phyloP scores from a whole-genome alignment of 2,113 vertebrate genomes.

The Cercopithecus mona region DNA sequence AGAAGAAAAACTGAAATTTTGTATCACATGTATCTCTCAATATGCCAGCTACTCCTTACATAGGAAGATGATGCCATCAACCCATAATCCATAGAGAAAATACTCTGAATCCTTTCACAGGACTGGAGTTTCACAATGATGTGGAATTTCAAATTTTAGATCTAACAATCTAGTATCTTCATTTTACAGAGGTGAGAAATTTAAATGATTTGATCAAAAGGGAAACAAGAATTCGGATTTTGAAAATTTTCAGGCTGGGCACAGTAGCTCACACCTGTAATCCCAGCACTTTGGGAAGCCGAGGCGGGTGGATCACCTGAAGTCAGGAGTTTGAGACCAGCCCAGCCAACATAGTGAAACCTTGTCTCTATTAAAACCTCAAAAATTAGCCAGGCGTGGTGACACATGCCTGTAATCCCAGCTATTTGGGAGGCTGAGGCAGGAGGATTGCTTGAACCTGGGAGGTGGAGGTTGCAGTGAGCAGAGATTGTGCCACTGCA shows the following conservation, averaged over 20 bases:
- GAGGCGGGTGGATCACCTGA: too few species aligned
- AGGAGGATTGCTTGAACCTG: too few species aligned
- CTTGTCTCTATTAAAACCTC: too few species aligned
- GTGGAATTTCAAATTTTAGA: not conserved
- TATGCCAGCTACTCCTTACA: not conserved
- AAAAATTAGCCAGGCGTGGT: too few species aligned
- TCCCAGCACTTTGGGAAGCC: too few species aligned
- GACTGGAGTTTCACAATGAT: not conserved
- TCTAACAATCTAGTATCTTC: not conserved
- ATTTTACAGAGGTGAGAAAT: not conserved
- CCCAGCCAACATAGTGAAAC: too few species aligned
- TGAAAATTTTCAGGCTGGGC: not conserved
- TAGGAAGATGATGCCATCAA: not conserved
- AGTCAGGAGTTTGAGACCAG: too few species aligned
- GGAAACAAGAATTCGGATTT: not conserved
- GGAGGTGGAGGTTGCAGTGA: too few species aligned
- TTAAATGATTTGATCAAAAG: conserved; percentile 2
- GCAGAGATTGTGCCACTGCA: too few species aligned
- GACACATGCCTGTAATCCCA: too few species aligned
- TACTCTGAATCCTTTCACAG: not conserved
- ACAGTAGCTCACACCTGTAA: too few species aligned
- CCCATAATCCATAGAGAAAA: not conserved
- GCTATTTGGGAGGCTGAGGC: too few species aligned
- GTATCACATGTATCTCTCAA: not conserved
- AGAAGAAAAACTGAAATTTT: not conserved